phyloP scores from a whole-genome alignment of 2,888 invertebrate species.

The Lasioglossum leucozonium region DNA sequence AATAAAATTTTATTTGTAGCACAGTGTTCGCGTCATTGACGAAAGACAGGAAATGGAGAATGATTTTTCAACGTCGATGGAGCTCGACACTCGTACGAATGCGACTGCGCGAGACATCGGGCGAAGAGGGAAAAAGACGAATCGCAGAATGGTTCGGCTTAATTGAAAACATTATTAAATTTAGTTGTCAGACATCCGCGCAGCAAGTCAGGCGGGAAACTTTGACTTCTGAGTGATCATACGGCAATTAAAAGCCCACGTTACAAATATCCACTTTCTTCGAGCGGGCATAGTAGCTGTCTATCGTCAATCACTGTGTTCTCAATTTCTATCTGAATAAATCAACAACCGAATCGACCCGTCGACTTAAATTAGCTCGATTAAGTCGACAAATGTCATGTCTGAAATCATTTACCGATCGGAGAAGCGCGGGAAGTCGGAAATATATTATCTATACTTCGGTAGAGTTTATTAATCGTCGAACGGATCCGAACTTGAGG shows the following conservation, averaged over 20 bases:
- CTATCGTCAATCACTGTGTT: conserved; percentile 30
- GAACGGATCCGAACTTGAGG: neutral
- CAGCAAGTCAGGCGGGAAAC: neutral
- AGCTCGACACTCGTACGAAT: neutral
- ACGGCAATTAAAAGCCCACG: neutral
- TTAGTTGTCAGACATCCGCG: neutral
- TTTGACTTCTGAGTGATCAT: conserved; percentile 12
- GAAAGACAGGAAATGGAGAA: neutral
- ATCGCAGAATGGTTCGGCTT: neutral
- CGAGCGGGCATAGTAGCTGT: neutral
- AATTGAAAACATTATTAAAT: conserved; percentile 1
- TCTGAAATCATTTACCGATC: conserved; percentile 24
- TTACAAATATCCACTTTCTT: neutral
- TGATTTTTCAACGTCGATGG: neutral
- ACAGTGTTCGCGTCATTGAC: neutral
- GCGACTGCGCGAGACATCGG: neutral
- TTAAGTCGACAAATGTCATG: conserved; percentile 15
- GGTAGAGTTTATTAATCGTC: neutral
- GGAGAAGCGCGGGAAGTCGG: neutral
- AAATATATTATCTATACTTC: neutral
- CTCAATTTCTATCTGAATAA: conserved; percentile 38
- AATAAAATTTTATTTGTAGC: neutral
- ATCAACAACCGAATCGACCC: conserved; percentile 44
- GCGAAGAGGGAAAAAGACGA: neutral
- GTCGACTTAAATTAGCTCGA: conserved; percentile 46